A percentile compares a stretch with the other conserved stretches of the same genome.
phyloP scores from a whole-genome alignment of 2,797 vertebrate genomes.

The Hydrophis major region DNA sequence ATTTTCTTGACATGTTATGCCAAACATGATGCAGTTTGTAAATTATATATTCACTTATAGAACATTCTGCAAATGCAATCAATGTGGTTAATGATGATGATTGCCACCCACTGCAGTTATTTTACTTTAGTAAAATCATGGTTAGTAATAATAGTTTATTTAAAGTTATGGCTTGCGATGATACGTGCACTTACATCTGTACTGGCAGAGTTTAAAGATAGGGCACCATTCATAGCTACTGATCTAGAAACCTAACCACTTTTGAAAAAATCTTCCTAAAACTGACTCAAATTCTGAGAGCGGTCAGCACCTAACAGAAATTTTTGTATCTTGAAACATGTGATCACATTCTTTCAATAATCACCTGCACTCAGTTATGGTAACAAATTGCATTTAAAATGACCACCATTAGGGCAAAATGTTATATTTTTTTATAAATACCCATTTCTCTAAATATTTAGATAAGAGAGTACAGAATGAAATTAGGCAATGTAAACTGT shows the following conservation, averaged over 20 bases:
- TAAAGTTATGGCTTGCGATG: neutral
- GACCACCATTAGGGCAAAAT: slow-evolving; percentile 15
- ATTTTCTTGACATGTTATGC: too few species aligned
- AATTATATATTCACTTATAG: too few species aligned
- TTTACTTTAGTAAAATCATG: neutral
- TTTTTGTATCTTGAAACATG: neutral
- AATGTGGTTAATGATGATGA: neutral
- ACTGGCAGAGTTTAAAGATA: neutral
- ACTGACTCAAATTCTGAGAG: neutral
- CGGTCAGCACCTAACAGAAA: neutral
- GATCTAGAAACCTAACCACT: neutral
- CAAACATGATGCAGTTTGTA: too few species aligned
- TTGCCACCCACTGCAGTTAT: neutral
- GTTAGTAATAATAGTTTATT: neutral
- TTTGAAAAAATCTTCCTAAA: neutral
- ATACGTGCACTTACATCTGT: neutral
- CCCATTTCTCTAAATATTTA: slow-evolving; percentile 7
- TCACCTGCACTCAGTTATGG: neutral
- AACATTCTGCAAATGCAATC: too few species aligned
- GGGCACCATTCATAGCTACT: neutral
- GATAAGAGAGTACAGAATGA: slow-evolving; percentile 17
- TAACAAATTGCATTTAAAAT: neutral
- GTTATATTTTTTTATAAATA: slow-evolving; percentile 7
- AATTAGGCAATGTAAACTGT: slow-evolving; percentile 32
- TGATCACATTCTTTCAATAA: slow-evolving; percentile 16